These are phyloP conservation scores for Zaprionus vittiger DNA, from an alignment of 1,140 invertebrate species.

Conservation along the genomic window DNA sequence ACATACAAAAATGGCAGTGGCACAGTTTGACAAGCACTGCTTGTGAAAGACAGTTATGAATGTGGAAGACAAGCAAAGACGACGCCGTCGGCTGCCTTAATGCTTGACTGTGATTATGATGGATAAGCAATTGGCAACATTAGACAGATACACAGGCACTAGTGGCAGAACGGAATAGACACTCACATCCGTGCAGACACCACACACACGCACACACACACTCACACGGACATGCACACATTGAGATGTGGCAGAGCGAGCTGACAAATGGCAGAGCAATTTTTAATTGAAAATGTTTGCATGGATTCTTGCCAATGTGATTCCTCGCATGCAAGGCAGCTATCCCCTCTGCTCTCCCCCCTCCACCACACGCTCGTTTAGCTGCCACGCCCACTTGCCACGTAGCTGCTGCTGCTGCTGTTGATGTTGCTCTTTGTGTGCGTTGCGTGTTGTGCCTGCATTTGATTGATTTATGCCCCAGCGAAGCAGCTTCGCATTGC, in stretches of 20 bases:
- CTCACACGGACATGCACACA: constrained; percentile 6
- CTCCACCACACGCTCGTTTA: not conserved
- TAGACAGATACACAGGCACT: constrained; percentile 13
- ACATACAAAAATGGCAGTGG: constrained; percentile 8
- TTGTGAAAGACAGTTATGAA: constrained; percentile 54
- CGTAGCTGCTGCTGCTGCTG: constrained; percentile 19
- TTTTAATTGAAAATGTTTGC: constrained; percentile 82
- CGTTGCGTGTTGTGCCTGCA: constrained; percentile 72
- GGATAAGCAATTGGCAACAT: constrained; percentile 73
- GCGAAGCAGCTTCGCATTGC: constrained; percentile 18
- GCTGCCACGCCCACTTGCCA: constrained; percentile 7
- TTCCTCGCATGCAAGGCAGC: constrained; percentile 39
- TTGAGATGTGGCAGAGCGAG: constrained; percentile 6
- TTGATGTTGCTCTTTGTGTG: constrained; percentile 50
- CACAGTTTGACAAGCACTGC: constrained; percentile 51
- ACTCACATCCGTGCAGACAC: not conserved
- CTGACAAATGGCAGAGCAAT: constrained; percentile 77
- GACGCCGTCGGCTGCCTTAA: constrained; percentile 54
- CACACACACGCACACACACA: constrained; percentile 3
- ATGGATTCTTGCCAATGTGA: constrained; percentile 74
- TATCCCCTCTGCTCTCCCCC: not conserved
- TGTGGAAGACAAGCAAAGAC: constrained; percentile 54
- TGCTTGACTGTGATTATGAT: constrained; percentile 74
- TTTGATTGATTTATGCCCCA: constrained; percentile 77
- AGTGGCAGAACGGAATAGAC: constrained; percentile 11